Evolutionary conservation across 2,113 vertebrate genomes (phyloP).

Genomic region (Tylochromis polylepis): DNA sequence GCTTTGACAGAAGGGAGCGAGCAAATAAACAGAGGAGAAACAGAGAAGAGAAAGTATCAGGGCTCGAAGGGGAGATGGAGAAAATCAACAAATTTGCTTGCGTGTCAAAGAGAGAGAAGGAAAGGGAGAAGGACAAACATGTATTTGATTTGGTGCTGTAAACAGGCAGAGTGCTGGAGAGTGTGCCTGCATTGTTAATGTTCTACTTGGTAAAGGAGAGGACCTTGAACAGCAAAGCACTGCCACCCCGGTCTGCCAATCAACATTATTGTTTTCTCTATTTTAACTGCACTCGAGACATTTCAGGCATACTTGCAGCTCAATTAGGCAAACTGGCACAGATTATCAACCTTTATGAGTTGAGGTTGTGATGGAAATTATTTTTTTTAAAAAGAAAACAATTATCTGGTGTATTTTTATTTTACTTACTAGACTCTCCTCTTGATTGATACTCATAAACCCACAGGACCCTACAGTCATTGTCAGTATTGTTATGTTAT

Average conservation of each 20-base stretch:
- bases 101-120: background rate
- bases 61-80: background rate
- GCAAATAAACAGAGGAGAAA: background rate
- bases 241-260: background rate
- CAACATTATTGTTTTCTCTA: background rate
- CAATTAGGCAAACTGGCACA: conserved; percentile 3
- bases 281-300: background rate
- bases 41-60: background rate
- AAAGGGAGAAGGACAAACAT: background rate
- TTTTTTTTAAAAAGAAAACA: background rate
- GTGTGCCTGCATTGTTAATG: background rate
- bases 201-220: background rate
- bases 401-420: background rate
- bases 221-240: background rate
- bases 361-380: background rate
- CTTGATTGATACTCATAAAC: background rate
- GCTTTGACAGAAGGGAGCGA: background rate
- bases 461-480: background rate
- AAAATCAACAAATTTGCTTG: background rate
- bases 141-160: background rate
- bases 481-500: background rate
- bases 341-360: background rate
- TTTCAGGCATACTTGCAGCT: background rate
- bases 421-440: background rate
- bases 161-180: background rate